Evolutionary conservation across 2,113 vertebrate species (phyloP).

Genomic region (Pungitius pungitius): DNA sequence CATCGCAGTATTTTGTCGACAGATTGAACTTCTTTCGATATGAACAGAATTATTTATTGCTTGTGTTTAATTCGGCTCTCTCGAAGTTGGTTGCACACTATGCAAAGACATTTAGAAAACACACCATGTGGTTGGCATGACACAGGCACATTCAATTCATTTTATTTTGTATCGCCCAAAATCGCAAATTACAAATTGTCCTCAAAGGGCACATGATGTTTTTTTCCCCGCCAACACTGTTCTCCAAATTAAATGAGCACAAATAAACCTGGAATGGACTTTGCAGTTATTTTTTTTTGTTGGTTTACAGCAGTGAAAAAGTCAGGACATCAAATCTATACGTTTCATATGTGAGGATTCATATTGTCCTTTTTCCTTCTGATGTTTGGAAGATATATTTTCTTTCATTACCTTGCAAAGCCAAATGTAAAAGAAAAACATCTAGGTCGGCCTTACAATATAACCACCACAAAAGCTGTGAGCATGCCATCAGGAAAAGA

Average conservation of each 20-base stretch:
- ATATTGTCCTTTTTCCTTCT: background rate
- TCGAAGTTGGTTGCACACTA: conserved; percentile 26
- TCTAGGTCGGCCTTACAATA: no score
- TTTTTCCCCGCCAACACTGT: background rate
- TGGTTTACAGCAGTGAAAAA: background rate
- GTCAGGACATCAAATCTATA: no score
- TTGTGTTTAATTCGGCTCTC: background rate
- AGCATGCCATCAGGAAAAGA: background rate
- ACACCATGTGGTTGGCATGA: conserved; percentile 21
- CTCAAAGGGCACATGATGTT: background rate
- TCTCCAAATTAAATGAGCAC: background rate
- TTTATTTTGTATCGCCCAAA: no score
- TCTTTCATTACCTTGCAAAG: background rate
- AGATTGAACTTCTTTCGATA: conserved; percentile 33
- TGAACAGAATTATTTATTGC: conserved; percentile 40
- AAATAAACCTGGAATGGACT: background rate
- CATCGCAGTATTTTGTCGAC: conserved; percentile 33
- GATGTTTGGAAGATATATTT: background rate
- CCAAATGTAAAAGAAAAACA: background rate
- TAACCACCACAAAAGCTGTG: no score
- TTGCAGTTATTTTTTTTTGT: background rate
- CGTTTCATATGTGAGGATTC: background rate
- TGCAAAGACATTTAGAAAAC: conserved; percentile 16
- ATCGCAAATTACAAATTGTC: no score
- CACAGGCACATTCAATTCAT: background rate